These are phyloP conservation scores for Microtus ochrogaster DNA, from an alignment of 2,113 vertebrate species.

Conservation along the genomic window DNA sequence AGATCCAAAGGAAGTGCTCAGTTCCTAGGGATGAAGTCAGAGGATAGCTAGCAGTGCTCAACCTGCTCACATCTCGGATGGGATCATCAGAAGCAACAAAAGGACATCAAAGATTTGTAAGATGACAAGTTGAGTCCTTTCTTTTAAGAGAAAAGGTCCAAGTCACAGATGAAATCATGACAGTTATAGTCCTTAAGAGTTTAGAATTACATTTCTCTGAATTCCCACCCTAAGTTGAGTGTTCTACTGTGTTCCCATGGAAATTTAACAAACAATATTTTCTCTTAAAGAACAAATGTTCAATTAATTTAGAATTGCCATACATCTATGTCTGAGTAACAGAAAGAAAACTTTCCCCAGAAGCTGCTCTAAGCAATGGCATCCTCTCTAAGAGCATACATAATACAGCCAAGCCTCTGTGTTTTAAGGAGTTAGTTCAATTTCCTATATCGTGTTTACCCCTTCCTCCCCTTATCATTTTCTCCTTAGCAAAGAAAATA, in stretches of 20 bases:
- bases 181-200: not conserved
- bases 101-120: not conserved
- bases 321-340: not conserved
- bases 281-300: not conserved
- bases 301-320: conserved; percentile 8
- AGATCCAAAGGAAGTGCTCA: not conserved
- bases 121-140: not conserved
- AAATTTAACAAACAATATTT: conserved; percentile 22
- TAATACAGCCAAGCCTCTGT: not conserved
- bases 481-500: not conserved
- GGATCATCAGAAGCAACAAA: not conserved
- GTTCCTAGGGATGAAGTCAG: not conserved
- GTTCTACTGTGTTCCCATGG: not conserved
- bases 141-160: not conserved
- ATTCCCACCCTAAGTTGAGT: not conserved
- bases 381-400: not conserved
- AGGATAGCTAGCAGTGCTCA: not conserved
- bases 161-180: not conserved
- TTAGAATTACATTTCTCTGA: not conserved
- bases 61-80: not conserved
- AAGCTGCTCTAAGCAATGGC: not conserved
- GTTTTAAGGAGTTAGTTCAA: not conserved
- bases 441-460: not conserved
- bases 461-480: not conserved
- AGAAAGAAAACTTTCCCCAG: not conserved